Conservation (phyloP, 2,888 invertebrate species). For the Acleris laterana region DNA sequence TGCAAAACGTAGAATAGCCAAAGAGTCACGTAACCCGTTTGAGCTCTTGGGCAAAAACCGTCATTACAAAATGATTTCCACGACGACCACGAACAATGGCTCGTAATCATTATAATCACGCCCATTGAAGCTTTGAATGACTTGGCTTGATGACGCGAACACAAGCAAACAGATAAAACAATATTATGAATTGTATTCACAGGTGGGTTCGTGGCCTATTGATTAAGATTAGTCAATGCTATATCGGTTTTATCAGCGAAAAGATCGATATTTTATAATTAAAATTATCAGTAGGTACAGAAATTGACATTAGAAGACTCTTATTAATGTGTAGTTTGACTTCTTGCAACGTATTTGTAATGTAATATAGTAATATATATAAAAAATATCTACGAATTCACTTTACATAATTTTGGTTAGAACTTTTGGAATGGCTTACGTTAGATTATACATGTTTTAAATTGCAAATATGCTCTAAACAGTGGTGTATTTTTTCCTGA, state of each 20-base stretch:
- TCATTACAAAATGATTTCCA: slow-evolving; percentile 13
- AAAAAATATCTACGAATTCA: too few species aligned
- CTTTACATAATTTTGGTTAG: too few species aligned
- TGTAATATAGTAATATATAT: too few species aligned
- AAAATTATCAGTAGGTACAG: too few species aligned
- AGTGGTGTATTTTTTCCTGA: too few species aligned
- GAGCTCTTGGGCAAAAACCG: slow-evolving; percentile 6
- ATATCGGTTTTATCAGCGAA: not conserved
- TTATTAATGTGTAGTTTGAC: too few species aligned
- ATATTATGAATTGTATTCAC: not conserved
- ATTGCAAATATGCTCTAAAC: too few species aligned
- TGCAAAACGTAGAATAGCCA: not conserved
- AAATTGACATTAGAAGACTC: too few species aligned
- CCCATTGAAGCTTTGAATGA: slow-evolving; percentile 25
- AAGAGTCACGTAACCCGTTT: slow-evolving; percentile 5
- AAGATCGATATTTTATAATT: too few species aligned
- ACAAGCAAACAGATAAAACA: slow-evolving; percentile 4
- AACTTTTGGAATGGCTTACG: too few species aligned
- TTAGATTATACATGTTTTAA: too few species aligned
- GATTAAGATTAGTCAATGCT: not conserved
- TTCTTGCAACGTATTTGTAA: too few species aligned
- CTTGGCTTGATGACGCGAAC: not conserved
- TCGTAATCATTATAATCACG: slow-evolving; percentile 30
- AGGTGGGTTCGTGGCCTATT: not conserved
- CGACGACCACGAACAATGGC: slow-evolving; percentile 19